Evolutionary conservation across 2,113 vertebrate species (phyloP).

Genomic region (Reinhardtius hippoglossoides): DNA sequence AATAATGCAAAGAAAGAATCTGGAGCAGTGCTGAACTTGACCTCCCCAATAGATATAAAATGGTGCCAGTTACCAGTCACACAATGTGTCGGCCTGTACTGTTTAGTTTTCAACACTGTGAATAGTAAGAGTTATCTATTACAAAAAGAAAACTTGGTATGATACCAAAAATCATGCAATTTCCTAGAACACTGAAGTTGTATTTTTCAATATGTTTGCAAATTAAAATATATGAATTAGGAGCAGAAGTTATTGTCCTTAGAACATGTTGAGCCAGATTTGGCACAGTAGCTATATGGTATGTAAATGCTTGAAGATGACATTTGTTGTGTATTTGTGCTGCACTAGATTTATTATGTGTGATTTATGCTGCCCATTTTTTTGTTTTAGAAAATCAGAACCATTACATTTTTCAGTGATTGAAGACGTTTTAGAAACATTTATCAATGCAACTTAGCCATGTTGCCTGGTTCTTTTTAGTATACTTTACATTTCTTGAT

Average conservation of each 20-base stretch:
- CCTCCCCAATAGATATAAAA: conserved; percentile 39
- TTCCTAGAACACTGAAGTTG: conserved; percentile 48
- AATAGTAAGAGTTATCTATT: conserved; percentile 67
- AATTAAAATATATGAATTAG: conserved; percentile 67
- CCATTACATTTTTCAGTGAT: conserved; percentile 30
- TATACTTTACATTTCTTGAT: conserved; percentile 11
- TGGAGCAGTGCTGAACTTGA: conserved; percentile 55
- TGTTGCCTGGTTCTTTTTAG: conserved; percentile 41
- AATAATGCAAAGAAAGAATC: conserved; percentile 38
- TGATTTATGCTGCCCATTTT: conserved; percentile 61
- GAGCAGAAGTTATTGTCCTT: conserved; percentile 64
- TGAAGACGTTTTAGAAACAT: conserved; percentile 44
- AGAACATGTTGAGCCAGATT: conserved; percentile 67
- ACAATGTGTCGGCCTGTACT: conserved; percentile 60
- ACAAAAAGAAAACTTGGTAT: conserved; percentile 47
- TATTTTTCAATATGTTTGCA: conserved; percentile 69
- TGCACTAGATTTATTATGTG: conserved; percentile 65
- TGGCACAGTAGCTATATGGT: conserved; percentile 74
- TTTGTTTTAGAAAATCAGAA: conserved; percentile 42
- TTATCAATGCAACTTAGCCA: conserved; percentile 36
- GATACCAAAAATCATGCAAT: conserved; percentile 63
- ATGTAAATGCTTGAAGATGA: conserved; percentile 68
- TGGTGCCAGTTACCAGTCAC: conserved; percentile 61
- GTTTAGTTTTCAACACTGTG: conserved; percentile 82
- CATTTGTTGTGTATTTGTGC: conserved; percentile 75